Base-by-base conservation (phyloP, 2,797 vertebrate genomes). In the Botia almorhae region DNA sequence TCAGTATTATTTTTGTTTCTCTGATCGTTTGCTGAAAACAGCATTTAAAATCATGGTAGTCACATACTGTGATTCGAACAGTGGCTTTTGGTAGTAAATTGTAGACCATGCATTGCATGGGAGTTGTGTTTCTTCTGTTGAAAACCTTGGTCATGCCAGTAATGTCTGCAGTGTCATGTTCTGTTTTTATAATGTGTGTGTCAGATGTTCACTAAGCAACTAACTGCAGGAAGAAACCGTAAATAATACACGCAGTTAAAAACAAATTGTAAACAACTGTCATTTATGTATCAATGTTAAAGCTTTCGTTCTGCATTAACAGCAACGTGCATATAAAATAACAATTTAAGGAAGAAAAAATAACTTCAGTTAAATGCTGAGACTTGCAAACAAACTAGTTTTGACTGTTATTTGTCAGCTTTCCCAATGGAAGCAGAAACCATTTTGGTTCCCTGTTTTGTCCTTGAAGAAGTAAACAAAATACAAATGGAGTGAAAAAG, bases 1-100 rank as follows among this genome's bases (percentile, higher is more conserved):
- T 63, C 67, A 78, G 81, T 83, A 79, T 84, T 84, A 48, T 1
- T 16, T 72, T 39, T 73, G 7, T 64, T 79, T 56, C 16, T 60
- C 67, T 39, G 29, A 76, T 53, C 4, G 64, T 33, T 69, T 67
- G 26, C 17, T 2, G 50, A 8, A 73, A 53, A 39, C 5, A 16
- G 50, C 10, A 1, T 74, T 67, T 71, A 78, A 26, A 65, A 80
- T 63, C 53, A 50, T 68, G 63, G 46, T 48, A 71, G 10, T 71
- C 21, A 70, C 63, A 80, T 56, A 67, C 29, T 77, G 53, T 70
- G 74, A 79, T 75, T 14, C 61, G 48, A 70, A 29, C 23, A 43
- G 10, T 73, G 51, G 46, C 48, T 74, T 68, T 53, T 65, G 7
- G 26, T 69, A 67, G 58, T 75, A 77, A 17, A 12, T 23, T 21